Conservation (phyloP, 2,797 vertebrate species). For the Schizopygopsis malacanthus region DNA sequence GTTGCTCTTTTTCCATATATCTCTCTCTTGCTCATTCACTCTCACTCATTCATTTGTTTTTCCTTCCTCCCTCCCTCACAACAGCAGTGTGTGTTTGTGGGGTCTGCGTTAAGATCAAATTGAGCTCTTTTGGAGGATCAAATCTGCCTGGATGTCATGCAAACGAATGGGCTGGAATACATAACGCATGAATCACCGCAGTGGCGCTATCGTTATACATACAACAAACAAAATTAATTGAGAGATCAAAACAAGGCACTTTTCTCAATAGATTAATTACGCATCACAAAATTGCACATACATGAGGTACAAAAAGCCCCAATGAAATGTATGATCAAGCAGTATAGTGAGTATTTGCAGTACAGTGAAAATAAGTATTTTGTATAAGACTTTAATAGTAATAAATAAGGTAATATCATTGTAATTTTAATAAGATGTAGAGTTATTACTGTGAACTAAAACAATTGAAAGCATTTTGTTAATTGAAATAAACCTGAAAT, state of each 20-base stretch:
- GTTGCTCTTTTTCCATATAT: conserved; percentile 35
- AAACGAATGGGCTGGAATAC: conserved; percentile 33
- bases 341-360: neutral
- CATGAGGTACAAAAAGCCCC: neutral
- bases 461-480: too few species aligned
- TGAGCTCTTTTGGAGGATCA: conserved; percentile 39
- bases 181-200: conserved; percentile 33
- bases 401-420: too few species aligned
- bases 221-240: neutral
- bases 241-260: neutral
- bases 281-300: neutral
- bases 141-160: conserved; percentile 40
- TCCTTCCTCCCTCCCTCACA: conserved; percentile 36
- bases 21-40: conserved; percentile 41
- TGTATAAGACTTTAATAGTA: too few species aligned
- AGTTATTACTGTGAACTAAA: neutral
- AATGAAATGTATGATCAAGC: neutral
- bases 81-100: conserved; percentile 12
- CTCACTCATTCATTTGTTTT: conserved; percentile 35
- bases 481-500: neutral
- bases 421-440: too few species aligned
- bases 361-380: neutral
- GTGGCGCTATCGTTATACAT: neutral
- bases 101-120: conserved; percentile 18
- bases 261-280: neutral